Conservation (phyloP, 1,140 invertebrate species). For the Microplitis mediator region DNA sequence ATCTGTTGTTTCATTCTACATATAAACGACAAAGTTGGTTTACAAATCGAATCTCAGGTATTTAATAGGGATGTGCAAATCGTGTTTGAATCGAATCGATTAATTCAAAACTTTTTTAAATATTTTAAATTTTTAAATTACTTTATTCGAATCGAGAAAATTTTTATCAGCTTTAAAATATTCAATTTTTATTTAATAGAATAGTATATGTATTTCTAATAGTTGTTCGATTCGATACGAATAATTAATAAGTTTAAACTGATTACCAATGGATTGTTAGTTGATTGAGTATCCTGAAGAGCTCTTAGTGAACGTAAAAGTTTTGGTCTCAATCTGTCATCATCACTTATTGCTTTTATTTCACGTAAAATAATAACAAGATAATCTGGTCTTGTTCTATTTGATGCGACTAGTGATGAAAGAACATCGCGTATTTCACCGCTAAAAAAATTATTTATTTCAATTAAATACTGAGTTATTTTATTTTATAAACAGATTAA, state of each 20-base stretch:
- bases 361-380: constrained; percentile 71
- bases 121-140: neutral
- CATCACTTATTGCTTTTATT: constrained; percentile 70
- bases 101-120: neutral
- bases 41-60: too few relatives aligned
- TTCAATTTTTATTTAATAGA: too few relatives aligned
- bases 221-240: neutral
- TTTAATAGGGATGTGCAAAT: too few relatives aligned
- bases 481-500: neutral
- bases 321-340: constrained; percentile 66
- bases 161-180: too few relatives aligned
- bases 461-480: neutral
- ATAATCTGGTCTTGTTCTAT: constrained; percentile 72
- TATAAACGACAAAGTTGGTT: neutral
- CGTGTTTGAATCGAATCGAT: too few relatives aligned
- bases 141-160: neutral
- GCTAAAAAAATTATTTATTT: constrained; percentile 22
- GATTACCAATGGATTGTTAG: constrained; percentile 44
- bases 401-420: constrained; percentile 71
- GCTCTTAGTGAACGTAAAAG: constrained; percentile 68
- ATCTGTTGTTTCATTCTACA: constrained; percentile 47
- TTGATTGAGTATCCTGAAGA: constrained; percentile 41
- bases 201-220: too few relatives aligned
- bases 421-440: constrained; percentile 65
- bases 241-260: too few relatives aligned